A percentile compares a stretch with the other conserved stretches of the same genome.
phyloP scores from a whole-genome alignment of 2,888 invertebrate genomes.

The Tetheella fluctuosa region DNA sequence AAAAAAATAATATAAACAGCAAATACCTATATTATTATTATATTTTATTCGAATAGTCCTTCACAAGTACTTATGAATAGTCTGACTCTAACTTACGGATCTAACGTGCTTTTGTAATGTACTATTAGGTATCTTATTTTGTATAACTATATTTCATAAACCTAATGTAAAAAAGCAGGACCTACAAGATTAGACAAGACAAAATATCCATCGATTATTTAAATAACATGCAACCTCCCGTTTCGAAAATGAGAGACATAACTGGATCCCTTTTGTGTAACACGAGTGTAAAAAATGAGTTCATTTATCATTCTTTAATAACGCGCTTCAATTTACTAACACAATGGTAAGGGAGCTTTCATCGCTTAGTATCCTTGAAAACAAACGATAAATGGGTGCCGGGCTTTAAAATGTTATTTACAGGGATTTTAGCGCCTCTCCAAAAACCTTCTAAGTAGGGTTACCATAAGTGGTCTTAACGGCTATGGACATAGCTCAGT shows the following conservation, averaged over 20 bases:
- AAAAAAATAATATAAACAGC: no score
- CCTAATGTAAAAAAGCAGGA: no score
- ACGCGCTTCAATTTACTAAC: not conserved
- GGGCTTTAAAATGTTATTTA: slow-evolving; percentile 20
- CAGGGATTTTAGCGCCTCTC: slow-evolving; percentile 10
- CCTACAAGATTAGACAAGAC: no score
- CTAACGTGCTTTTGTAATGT: no score
- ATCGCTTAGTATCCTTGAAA: slow-evolving; percentile 2
- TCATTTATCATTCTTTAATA: slow-evolving; percentile 1
- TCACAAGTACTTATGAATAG: no score
- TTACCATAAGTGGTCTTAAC: not conserved
- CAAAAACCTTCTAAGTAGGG: not conserved
- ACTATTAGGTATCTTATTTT: no score
- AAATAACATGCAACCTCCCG: not conserved
- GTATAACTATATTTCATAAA: no score
- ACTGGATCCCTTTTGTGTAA: not conserved
- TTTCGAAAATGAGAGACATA: not conserved
- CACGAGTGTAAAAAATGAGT: not conserved
- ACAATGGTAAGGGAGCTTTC: not conserved
- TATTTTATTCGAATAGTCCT: no score
- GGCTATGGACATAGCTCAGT: no score
- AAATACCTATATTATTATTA: no score
- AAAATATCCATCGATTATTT: not conserved
- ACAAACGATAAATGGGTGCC: slow-evolving; percentile 17
- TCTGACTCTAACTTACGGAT: no score